phyloP scores from a whole-genome alignment of 2,113 vertebrate species.

The Melanerpes formicivorus region DNA sequence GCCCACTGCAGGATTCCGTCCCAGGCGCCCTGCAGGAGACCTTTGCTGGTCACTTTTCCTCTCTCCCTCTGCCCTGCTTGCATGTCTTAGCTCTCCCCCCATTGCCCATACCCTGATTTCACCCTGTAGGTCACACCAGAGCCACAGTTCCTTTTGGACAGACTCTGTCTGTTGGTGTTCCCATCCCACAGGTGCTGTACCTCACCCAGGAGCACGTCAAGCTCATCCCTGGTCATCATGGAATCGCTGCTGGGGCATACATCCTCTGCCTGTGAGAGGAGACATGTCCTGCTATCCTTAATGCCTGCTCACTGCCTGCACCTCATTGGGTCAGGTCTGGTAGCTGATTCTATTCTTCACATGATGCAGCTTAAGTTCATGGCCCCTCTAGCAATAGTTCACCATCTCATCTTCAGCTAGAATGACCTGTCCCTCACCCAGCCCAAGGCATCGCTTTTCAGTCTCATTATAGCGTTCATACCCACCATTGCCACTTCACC shows the following conservation, averaged over 20 bases:
- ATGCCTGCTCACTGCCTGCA: background rate
- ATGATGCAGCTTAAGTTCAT: background rate
- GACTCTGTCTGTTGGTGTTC: background rate
- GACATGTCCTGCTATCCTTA: background rate
- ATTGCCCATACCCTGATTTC: accelerated
- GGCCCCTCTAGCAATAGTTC: background rate
- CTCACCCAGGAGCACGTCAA: background rate
- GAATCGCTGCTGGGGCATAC: background rate
- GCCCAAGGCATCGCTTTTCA: accelerated
- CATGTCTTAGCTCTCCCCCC: accelerated
- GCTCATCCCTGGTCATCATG: background rate
- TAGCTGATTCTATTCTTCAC: background rate
- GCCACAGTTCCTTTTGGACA: too few species aligned
- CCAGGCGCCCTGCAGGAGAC: background rate
- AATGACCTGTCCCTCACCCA: background rate
- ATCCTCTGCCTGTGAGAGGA: background rate
- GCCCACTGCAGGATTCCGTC: background rate
- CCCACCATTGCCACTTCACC: accelerated
- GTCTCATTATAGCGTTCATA: accelerated
- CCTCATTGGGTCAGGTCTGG: background rate
- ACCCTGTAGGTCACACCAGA: background rate
- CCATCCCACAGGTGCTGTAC: background rate
- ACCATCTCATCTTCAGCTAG: background rate
- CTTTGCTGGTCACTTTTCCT: background rate
- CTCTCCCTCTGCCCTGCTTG: accelerated